phyloP scores from a whole-genome alignment of 1,140 invertebrate species.

The Pseudomyrmex concolor region DNA sequence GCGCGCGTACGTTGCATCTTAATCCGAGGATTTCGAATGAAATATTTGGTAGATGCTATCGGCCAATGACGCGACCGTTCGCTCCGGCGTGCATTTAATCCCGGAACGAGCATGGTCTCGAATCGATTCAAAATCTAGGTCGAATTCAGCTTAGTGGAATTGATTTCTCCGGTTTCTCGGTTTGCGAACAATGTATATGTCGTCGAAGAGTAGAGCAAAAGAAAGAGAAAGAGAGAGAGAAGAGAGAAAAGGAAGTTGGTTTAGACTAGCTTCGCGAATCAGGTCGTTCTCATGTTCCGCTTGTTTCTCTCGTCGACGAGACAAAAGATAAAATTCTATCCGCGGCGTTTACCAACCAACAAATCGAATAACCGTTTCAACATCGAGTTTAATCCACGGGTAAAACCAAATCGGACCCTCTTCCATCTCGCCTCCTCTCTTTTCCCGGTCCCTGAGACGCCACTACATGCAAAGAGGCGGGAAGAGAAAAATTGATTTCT shows the following conservation, averaged over 20 bases:
- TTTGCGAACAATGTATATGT: slow-evolving; percentile 67
- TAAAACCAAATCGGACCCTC: slow-evolving; percentile 30
- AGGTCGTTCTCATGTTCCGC: slow-evolving; percentile 37
- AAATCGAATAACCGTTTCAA: slow-evolving; percentile 58
- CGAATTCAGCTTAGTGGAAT: slow-evolving; percentile 74
- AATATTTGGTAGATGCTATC: slow-evolving; percentile 68
- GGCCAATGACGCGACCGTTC: slow-evolving; percentile 64
- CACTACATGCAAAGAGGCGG: background rate
- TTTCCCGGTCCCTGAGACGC: background rate
- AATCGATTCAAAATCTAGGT: slow-evolving; percentile 74
- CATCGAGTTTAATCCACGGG: slow-evolving; percentile 49
- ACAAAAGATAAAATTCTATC: slow-evolving; percentile 63
- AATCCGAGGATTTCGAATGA: slow-evolving; percentile 71
- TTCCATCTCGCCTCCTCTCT: background rate
- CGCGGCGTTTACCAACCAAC: slow-evolving; percentile 52
- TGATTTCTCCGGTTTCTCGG: slow-evolving; percentile 74
- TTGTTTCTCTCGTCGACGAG: slow-evolving; percentile 25
- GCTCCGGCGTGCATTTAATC: slow-evolving; percentile 68
- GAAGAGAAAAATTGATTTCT: slow-evolving; percentile 4
- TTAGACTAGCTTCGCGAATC: slow-evolving; percentile 61
- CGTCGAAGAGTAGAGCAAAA: background rate
- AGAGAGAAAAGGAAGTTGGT: background rate
- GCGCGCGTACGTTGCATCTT: slow-evolving; percentile 64
- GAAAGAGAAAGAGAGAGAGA: too few relatives aligned
- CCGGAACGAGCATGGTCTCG: slow-evolving; percentile 59